phyloP scores from a whole-genome alignment of 2,113 vertebrate species.

The Butorides virescens region DNA sequence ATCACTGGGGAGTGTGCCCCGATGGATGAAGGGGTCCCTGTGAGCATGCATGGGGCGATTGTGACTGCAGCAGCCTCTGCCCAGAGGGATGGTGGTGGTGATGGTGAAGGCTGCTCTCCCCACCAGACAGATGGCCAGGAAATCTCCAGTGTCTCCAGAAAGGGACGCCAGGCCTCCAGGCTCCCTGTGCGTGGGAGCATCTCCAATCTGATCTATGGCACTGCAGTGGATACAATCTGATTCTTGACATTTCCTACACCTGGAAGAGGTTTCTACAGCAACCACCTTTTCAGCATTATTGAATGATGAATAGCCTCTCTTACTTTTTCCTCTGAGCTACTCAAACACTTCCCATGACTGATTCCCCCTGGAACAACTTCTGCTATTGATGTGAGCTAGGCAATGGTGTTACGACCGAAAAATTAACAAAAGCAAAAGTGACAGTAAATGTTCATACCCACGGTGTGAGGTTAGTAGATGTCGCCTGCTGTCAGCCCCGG shows the following conservation, averaged over 20 bases:
- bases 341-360: not conserved
- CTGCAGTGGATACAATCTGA: not conserved
- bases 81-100: not conserved
- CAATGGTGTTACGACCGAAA: not conserved
- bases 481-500: not conserved
- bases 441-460: not conserved
- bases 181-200: not conserved
- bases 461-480: not conserved
- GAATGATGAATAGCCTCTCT: not conserved
- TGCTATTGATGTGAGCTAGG: not conserved
- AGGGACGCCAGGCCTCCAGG: not conserved
- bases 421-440: fast-evolving
- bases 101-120: not conserved
- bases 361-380: not conserved
- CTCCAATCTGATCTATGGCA: not conserved
- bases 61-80: not conserved
- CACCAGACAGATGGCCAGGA: not conserved
- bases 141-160: not conserved
- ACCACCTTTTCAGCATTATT: not conserved
- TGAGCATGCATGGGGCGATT: fast-evolving
- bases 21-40: fast-evolving
- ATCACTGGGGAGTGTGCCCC: fast-evolving
- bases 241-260: not conserved
- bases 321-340: not conserved
- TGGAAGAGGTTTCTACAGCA: slow-evolving; percentile 28